phyloP scores from a whole-genome alignment of 2,113 vertebrate genomes.

The Takifugu flavidus region DNA sequence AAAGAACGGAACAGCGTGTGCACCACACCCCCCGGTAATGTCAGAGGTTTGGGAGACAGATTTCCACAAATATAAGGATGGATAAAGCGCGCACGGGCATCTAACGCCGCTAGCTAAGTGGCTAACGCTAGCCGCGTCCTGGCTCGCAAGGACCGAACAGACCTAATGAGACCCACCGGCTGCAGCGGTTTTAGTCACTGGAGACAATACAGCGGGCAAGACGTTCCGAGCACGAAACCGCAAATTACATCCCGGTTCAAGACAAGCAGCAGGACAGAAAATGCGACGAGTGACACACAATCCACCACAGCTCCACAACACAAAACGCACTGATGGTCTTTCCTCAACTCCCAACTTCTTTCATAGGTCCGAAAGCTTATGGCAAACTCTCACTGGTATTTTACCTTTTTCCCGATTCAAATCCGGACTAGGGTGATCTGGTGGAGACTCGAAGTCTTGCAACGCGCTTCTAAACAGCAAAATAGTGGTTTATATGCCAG shows the following conservation, averaged over 20 bases:
- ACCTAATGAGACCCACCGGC: constrained; percentile 21
- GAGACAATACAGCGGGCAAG: neutral
- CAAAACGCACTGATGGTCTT: constrained; percentile 50
- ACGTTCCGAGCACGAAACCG: neutral
- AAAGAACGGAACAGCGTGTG: constrained; percentile 2
- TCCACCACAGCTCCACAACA: constrained; percentile 14
- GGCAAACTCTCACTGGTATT: constrained; percentile 61
- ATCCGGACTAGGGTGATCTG: constrained; percentile 83
- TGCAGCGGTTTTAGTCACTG: constrained; percentile 20
- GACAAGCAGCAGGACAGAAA: constrained; percentile 3
- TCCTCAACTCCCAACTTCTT: constrained; percentile 78
- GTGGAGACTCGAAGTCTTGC: constrained; percentile 71
- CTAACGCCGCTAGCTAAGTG: constrained; percentile 23
- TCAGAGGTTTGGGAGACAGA: constrained; percentile 13
- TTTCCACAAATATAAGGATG: constrained; percentile 4
- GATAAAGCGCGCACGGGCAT: constrained; percentile 10
- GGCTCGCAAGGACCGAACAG: constrained; percentile 21
- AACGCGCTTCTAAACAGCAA: constrained; percentile 56
- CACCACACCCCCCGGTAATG: neutral
- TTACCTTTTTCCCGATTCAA: constrained; percentile 82
- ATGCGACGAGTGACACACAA: constrained; percentile 13
- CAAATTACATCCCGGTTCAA: neutral
- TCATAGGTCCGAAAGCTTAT: constrained; percentile 70
- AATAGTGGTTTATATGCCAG: constrained; percentile 49
- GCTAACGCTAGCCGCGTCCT: constrained; percentile 45